A percentile compares a stretch with the other conserved stretches of the same genome.
These are phyloP conservation scores for Drosophila vallismaia DNA, from an alignment of 2,888 invertebrate genomes.

Conservation along the genomic window DNA sequence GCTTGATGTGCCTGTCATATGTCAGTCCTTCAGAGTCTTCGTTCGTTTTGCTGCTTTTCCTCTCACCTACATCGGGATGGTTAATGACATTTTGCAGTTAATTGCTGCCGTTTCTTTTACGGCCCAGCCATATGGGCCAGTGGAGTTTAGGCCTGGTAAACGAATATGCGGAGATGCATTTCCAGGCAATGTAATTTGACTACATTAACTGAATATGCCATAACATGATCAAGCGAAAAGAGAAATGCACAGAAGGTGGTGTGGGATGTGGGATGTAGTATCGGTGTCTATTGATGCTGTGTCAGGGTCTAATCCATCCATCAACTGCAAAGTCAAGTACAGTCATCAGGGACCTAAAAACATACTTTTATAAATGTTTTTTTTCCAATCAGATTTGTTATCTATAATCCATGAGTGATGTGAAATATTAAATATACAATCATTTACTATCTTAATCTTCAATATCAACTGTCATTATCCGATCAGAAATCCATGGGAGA, in stretches of 20 bases:
- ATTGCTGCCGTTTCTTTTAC: constrained; percentile 55
- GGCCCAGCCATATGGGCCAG: constrained; percentile 65
- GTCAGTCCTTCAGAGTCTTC: constrained; percentile 59
- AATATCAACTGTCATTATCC: constrained; percentile 58
- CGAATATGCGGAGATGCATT: constrained; percentile 62
- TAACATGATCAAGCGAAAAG: constrained; percentile 36
- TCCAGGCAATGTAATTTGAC: constrained; percentile 78
- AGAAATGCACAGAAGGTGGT: constrained; percentile 21
- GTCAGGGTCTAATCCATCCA: constrained; percentile 24
- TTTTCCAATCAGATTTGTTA: background rate
- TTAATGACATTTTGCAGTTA: constrained; percentile 77
- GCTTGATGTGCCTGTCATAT: constrained; percentile 76
- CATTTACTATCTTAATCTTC: background rate
- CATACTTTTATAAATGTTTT: background rate
- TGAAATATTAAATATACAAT: no score
- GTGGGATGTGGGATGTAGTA: constrained; percentile 6
- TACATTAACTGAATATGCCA: constrained; percentile 58
- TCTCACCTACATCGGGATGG: constrained; percentile 74
- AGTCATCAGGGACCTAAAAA: constrained; percentile 3
- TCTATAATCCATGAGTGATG: no score
- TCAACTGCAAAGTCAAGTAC: constrained; percentile 17
- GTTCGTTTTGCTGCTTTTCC: constrained; percentile 39
- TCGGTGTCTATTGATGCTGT: constrained; percentile 35
- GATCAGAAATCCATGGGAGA: constrained; percentile 45
- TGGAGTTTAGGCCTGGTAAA: constrained; percentile 55